Evolutionary conservation across 1,140 invertebrate genomes (phyloP).

Genomic region (Zaprionus lachaisei): DNA sequence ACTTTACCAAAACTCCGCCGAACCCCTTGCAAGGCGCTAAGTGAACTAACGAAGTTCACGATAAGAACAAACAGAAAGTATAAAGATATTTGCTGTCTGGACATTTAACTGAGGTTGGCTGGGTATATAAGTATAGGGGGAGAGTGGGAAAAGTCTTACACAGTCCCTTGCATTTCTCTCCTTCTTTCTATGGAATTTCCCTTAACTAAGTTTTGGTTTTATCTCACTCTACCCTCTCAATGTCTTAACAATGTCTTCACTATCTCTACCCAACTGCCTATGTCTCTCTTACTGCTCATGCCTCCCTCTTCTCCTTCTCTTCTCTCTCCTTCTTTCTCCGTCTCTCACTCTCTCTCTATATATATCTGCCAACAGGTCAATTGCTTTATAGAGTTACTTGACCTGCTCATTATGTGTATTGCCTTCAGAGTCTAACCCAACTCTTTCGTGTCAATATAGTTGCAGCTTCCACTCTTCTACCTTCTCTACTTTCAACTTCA

Average conservation of each 20-base stretch:
- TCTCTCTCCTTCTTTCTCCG: background rate
- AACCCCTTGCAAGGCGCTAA: background rate
- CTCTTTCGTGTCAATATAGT: background rate
- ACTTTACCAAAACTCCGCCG: background rate
- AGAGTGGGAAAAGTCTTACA: too few relatives aligned
- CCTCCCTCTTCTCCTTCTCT: too few relatives aligned
- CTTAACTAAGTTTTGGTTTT: too few relatives aligned
- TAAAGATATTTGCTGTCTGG: background rate
- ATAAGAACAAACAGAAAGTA: background rate
- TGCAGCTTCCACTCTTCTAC: background rate
- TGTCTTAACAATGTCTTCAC: too few relatives aligned
- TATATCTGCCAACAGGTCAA: background rate
- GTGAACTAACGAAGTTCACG: background rate
- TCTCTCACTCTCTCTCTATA: background rate
- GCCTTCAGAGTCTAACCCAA: background rate
- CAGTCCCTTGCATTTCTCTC: too few relatives aligned
- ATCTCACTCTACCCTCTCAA: too few relatives aligned
- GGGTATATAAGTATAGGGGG: too few relatives aligned
- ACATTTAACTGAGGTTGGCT: background rate
- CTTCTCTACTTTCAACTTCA: constrained; percentile 22
- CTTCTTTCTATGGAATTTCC: too few relatives aligned
- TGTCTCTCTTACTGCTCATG: too few relatives aligned
- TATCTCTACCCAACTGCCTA: too few relatives aligned
- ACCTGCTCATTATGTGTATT: constrained; percentile 4
- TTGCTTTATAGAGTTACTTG: background rate